Conservation (phyloP, 2,888 invertebrate species). For the Tenthredo livida region DNA sequence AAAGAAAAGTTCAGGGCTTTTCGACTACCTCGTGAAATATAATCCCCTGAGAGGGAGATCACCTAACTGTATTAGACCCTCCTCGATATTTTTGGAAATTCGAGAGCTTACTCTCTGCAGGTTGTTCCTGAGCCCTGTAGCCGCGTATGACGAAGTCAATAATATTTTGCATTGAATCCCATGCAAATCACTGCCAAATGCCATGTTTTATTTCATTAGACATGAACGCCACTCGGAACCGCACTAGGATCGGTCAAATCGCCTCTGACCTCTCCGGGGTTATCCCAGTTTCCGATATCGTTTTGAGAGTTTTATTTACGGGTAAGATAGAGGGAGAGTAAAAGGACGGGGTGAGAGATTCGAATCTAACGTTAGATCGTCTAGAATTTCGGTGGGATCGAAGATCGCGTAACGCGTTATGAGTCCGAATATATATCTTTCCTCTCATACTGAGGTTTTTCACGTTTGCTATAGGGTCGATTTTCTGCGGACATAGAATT, state of each 20-base stretch:
- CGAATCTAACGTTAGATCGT: background rate
- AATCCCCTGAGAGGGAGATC: background rate
- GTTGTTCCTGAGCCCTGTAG: background rate
- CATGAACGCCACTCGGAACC: background rate
- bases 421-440: background rate
- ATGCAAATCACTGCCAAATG: background rate
- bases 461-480: background rate
- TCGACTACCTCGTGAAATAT: background rate
- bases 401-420: background rate
- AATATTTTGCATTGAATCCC: background rate
- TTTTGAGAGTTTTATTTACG: conserved; percentile 9
- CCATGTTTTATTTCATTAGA: conserved; percentile 12
- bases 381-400: background rate
- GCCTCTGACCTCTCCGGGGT: background rate
- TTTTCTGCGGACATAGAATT: background rate
- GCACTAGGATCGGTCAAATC: background rate
- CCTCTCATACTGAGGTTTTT: background rate
- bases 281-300: conserved; percentile 11
- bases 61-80: background rate
- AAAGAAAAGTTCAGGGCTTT: conserved; percentile 11
- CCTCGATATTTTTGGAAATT: conserved; percentile 6
- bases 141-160: background rate
- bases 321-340: background rate
- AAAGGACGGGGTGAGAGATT: background rate
- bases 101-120: background rate